Base-by-base conservation (phyloP, 2,797 vertebrate species). In the Alcedo quadribrachys region DNA sequence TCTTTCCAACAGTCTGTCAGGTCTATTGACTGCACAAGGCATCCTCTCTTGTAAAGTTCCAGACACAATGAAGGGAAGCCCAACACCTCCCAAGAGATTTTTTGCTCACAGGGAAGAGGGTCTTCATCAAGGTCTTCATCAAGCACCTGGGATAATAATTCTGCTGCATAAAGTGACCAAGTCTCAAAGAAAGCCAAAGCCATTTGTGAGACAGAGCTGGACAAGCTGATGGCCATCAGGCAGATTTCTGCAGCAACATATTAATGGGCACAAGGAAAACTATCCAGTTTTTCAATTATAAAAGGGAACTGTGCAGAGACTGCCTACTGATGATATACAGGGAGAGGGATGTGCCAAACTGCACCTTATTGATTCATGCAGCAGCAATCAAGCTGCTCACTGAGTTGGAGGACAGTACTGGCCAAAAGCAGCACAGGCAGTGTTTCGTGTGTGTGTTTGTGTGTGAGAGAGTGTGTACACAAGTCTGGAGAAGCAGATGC, bases 211-310 rank as follows among this genome's bases (percentile, higher is more conserved):
- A 75, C 71, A 60, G 58, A 89, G 30, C 65, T 77, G 61, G 81
- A 77, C 57, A 94, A 73, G 67, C 19, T 58, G 28, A 25, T 54
- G 76, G 27, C 57, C 65, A 77, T 67, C 7, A 1, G 58, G 42
- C 37, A 87, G 69, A 74, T 87, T 85, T 75, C 83, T 67, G 74
- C 58, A 71, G 51, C 20, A 37, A 28, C 12, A 1, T 40, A 70
- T 90, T 89, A 92, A 93, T 17, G 58, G 76, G 48, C 57, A 63
- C 75, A 67, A 86, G 51, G 33, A 95, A 95, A 89, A 81, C 54
- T 33, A 65, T 78, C 76, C 87, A 63, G 58, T 74, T 81, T 88
- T 92, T 57, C 92, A 83, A 95, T 94, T 96, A 81, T 66, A 94
- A 87, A 95, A 93, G 76, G n/a, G 21, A 57, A 68, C 48, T 50